Evolutionary conservation across 2,888 invertebrate species (phyloP), one percentile per base, ranked within the genome.

Genomic region (Drosophila kuntzei): DNA sequence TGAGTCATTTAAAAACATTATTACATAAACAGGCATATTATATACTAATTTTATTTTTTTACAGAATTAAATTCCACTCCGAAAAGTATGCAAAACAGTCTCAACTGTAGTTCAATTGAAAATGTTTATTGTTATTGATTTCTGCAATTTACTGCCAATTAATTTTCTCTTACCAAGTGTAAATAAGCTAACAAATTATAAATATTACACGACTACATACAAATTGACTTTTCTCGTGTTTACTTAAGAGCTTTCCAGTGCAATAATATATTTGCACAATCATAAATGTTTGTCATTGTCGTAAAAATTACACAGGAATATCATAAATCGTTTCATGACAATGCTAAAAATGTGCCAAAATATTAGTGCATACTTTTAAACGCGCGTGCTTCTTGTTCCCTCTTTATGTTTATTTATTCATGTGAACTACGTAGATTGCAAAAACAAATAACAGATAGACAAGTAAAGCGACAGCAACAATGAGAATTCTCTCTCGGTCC

Each of bases 261-360:
- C 8, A 16, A 18, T 32, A 34, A 51, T 47, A 47, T 68, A 61
- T 51, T 65, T 61, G 68, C 58, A 60, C 37, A 47, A 43, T 43
- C 55, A 65, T 54, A 51, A 59, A 49, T 50, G 53, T 61, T 66
- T 61, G 55, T 34, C 37, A 46, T 34, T 51, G 53, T 55, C 43
- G 29, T 53, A 39, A 70, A 70, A 70, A 47, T 29, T 54, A 27
- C 37, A 44, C 51, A 51, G 43, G 22, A 63, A 39, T 62, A 64
- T 43, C 66, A 67, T 76, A 73, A 77, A 77, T 76, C 64, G 66
- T 60, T 37, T n/a, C 18, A 62, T 77, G 77, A 76, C 77, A 76
- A 57, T 57, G 70, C 67, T 34, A 44, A 70, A 75, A 51, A 37
- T 53, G 37, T 18, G 25, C 25, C 53, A 69, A 65, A 65, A 27